These are phyloP conservation scores for Gnathonemus echidnorhynchus DNA, from an alignment of 2,113 vertebrate species.

Conservation along the genomic window DNA sequence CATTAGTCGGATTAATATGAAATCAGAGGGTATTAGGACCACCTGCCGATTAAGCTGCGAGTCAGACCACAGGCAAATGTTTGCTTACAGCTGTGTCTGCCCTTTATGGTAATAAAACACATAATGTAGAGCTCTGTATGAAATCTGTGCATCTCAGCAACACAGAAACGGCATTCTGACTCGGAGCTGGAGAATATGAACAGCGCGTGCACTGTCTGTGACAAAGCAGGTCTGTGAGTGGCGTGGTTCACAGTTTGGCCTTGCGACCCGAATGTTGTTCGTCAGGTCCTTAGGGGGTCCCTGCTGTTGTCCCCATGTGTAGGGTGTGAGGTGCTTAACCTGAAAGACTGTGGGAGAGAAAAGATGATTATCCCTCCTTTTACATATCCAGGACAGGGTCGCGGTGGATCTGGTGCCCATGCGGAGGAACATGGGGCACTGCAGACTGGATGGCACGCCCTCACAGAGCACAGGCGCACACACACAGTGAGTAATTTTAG, in stretches of 20 bases:
- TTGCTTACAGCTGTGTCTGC: background rate
- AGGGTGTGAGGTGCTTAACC: background rate
- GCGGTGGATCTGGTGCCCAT: background rate
- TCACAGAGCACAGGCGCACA: background rate
- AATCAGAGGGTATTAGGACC: conserved; percentile 29
- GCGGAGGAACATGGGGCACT: background rate
- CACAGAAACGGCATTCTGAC: background rate
- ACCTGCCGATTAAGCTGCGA: conserved; percentile 22
- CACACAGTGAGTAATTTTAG: background rate
- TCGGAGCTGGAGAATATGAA: background rate
- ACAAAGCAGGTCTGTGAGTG: background rate
- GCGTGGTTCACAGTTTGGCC: background rate
- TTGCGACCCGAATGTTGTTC: background rate
- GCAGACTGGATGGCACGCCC: background rate
- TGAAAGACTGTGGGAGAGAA: background rate
- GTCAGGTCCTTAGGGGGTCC: background rate
- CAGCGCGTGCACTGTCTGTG: background rate
- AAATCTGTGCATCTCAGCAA: background rate
- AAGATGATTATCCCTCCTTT: background rate
- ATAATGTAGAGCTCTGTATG: background rate
- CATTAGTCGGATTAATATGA: conserved; percentile 28
- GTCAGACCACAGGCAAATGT: conserved; percentile 16
- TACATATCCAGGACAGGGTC: background rate
- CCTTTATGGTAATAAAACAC: conserved; percentile 13
- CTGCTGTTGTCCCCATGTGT: background rate